Percentiles rank a stretch among this genome's conserved stretches.
phyloP scores from a whole-genome alignment of 1,140 invertebrate genomes.

The Drosophila malerkotliana region DNA sequence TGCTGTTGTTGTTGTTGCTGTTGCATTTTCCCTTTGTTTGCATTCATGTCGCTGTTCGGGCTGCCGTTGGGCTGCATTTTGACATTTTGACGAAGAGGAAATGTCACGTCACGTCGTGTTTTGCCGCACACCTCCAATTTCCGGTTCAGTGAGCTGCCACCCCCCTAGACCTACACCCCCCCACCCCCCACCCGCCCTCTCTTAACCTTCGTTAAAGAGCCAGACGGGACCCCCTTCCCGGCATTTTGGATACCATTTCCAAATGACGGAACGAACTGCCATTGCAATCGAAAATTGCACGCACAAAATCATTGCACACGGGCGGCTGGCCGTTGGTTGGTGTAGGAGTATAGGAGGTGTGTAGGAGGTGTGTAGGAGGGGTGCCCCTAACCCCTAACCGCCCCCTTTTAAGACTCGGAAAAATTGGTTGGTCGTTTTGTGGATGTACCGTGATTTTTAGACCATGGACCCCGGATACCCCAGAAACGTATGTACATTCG shows the following conservation, averaged over 20 bases:
- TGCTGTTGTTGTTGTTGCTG: constrained; percentile 22
- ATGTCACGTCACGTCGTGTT: constrained; percentile 84
- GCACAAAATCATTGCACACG: constrained; percentile 58
- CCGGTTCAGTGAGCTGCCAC: constrained; percentile 81
- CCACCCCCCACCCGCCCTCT: background rate
- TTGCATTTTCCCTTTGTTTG: constrained; percentile 54
- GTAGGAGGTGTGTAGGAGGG: too few species aligned
- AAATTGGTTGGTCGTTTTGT: constrained; percentile 56
- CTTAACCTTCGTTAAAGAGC: constrained; percentile 13
- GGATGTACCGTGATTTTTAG: constrained; percentile 42
- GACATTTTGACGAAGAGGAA: constrained; percentile 84
- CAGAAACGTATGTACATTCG: too few species aligned
- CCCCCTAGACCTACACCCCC: background rate
- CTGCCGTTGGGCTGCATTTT: constrained; percentile 69
- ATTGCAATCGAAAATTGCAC: constrained; percentile 69
- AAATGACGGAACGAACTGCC: constrained; percentile 3
- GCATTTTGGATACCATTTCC: background rate
- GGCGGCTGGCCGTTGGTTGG: constrained; percentile 8
- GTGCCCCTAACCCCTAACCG: too few species aligned
- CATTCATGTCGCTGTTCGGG: constrained; percentile 53
- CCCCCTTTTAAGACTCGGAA: background rate
- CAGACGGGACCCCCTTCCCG: constrained; percentile 4
- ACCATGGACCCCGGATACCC: constrained; percentile 1
- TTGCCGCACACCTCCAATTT: constrained; percentile 84
- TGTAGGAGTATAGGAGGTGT: background rate